These are phyloP conservation scores for Nymphalis polychloros DNA, from an alignment of 2,888 invertebrate genomes.

Conservation along the genomic window DNA sequence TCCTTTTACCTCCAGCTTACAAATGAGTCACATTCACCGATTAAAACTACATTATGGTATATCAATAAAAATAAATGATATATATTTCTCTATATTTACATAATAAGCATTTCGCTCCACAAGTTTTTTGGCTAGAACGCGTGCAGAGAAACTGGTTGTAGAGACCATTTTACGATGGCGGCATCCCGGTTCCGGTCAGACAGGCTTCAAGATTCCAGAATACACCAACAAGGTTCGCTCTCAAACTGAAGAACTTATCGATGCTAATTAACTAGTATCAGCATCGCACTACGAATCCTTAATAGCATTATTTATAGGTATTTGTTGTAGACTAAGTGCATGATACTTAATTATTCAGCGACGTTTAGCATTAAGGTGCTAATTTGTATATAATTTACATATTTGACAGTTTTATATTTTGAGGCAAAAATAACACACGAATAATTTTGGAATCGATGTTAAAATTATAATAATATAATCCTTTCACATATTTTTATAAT, in stretches of 20 bases:
- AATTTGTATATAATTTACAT: neutral
- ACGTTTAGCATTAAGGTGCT: neutral
- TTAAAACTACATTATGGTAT: neutral
- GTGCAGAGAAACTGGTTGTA: constrained; percentile 36
- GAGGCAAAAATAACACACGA: neutral
- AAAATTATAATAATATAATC: neutral
- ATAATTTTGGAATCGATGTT: too few relatives aligned
- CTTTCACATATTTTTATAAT: neutral
- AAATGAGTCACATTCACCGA: neutral
- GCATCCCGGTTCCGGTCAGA: constrained; percentile 59
- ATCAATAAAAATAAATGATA: neutral
- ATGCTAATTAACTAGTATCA: constrained; percentile 41
- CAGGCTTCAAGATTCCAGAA: constrained; percentile 73
- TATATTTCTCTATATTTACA: neutral
- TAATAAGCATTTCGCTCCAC: constrained; percentile 14
- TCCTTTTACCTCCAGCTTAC: neutral
- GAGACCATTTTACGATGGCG: constrained; percentile 48
- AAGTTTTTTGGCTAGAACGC: constrained; percentile 35
- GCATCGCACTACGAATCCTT: constrained; percentile 17
- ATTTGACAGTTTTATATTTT: neutral
- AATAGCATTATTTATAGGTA: constrained; percentile 22
- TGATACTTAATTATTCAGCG: constrained; percentile 3
- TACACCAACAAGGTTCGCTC: constrained; percentile 66
- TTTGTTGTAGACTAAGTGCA: constrained; percentile 7
- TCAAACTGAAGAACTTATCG: constrained; percentile 67